Evolutionary conservation across 2,888 invertebrate genomes (phyloP), one percentile per base, ranked within the genome.

Genomic region (Platycnemis pennipes): DNA sequence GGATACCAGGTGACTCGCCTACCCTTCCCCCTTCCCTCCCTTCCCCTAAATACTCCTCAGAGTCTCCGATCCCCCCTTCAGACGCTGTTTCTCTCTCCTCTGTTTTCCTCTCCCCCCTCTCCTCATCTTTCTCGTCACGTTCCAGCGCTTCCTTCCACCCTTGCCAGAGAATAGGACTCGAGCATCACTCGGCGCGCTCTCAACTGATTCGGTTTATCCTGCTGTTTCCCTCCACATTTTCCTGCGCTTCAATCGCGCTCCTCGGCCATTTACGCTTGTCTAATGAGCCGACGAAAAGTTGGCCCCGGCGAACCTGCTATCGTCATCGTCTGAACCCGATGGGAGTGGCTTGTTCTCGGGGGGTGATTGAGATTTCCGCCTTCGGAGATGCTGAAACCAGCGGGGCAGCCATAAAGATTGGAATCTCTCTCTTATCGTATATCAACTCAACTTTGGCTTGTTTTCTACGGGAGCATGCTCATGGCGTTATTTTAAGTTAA

Each of bases 1-100:
- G 91, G 63, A 11, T 8, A 91, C 91, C 91, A 91, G 91, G 91
- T 91, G 91, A 91, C 91, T 44, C 91, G 91, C 91, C 91, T 63
- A 63, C 91, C 22, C 44, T 69, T 42, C 37, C 37, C 56, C 11
- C 56, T 37, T 42, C 26, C 56, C 42, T 3, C 46, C 7, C 46
- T 44, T 11, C 46, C 87, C n/a, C n/a, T n/a, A n/a, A n/a, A n/a
- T n/a, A n/a, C n/a, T n/a, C n/a, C n/a, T n/a, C n/a, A n/a, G n/a
- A n/a, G n/a, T n/a, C n/a, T 5, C 63, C 63, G 63, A 19, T 26
- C 22, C n/a, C n/a, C n/a, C n/a, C n/a, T n/a, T 7, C 42, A 5
- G 8, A 22, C 19, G 19, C 87, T 46, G 16, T 77, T 1, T 77
- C 77, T 77, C 31, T 77, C 69, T 2, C 63, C 4, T 19, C 7